Evolutionary conservation across 2,113 vertebrate species (phyloP).

Genomic region (Dasyornis broadbenti): DNA sequence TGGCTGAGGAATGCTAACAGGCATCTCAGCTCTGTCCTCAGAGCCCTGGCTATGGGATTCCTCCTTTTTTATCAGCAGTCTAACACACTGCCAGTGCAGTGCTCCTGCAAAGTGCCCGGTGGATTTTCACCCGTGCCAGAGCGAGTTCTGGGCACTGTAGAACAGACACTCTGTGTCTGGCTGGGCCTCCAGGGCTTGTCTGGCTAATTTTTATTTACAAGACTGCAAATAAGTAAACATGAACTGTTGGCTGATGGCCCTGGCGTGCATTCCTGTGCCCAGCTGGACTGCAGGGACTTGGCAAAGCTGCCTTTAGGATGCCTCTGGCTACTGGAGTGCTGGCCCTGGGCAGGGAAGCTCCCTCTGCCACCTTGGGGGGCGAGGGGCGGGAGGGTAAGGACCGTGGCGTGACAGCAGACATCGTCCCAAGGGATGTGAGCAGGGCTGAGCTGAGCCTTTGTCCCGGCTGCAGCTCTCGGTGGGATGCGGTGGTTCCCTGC

Average conservation of each 20-base stretch:
- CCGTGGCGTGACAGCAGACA: background rate
- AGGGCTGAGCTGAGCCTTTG: too few relatives aligned
- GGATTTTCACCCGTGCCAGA: background rate
- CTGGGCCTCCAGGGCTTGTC: background rate
- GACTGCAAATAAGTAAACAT: background rate
- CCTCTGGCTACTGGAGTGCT: background rate
- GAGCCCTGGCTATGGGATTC: background rate
- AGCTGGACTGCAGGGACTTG: background rate
- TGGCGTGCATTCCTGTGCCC: background rate
- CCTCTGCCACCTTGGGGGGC: background rate
- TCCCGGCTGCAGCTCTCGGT: too few relatives aligned
- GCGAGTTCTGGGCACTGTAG: background rate
- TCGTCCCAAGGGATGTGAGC: background rate
- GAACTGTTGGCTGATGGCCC: background rate
- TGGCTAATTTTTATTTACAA: background rate
- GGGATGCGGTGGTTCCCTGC: background rate
- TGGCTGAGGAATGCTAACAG: background rate
- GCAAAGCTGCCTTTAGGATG: background rate
- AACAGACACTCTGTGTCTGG: background rate
- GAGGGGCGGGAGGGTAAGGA: background rate
- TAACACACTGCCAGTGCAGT: fast-evolving
- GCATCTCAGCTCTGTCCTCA: background rate
- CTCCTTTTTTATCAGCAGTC: background rate
- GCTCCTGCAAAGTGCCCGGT: background rate
- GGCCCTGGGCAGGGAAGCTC: background rate